These are phyloP conservation scores for Penelope pileata DNA, from an alignment of 2,113 vertebrate species.

Conservation along the genomic window DNA sequence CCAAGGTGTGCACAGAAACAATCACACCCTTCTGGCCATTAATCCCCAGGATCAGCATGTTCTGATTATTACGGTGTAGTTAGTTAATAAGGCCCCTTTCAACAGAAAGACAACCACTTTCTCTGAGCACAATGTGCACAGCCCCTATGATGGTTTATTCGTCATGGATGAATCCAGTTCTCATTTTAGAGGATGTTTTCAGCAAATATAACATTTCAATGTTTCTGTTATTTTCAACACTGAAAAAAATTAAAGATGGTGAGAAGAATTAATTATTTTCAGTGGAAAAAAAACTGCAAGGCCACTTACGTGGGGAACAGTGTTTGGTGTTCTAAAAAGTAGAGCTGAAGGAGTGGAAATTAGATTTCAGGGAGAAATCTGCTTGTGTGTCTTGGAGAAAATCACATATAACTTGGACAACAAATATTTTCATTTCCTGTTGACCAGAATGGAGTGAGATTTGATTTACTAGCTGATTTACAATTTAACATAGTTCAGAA, in stretches of 20 bases:
- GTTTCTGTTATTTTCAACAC: neutral
- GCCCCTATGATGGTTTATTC: neutral
- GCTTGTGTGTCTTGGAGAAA: neutral
- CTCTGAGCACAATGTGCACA: neutral
- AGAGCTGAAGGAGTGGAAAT: neutral
- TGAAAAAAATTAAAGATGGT: neutral
- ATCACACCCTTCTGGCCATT: conserved; percentile 18
- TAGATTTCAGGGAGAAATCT: neutral
- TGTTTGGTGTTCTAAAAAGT: neutral
- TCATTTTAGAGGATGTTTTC: neutral
- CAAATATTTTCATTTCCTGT: neutral
- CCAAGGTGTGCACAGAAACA: conserved; percentile 29
- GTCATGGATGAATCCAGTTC: neutral
- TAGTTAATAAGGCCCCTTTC: conserved; percentile 35
- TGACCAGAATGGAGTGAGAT: neutral
- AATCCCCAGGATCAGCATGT: conserved; percentile 12
- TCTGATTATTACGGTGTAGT: conserved; percentile 39
- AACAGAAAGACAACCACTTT: neutral
- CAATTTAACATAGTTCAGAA: neutral
- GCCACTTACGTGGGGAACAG: neutral
- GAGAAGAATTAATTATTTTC: neutral
- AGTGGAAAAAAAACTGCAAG: neutral
- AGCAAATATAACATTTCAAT: neutral
- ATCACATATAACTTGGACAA: neutral
- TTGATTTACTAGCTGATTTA: neutral